Evolutionary conservation across 2,113 vertebrate species (phyloP), one percentile per base, ranked within the genome.

Genomic region (Cochlearius cochlearius): DNA sequence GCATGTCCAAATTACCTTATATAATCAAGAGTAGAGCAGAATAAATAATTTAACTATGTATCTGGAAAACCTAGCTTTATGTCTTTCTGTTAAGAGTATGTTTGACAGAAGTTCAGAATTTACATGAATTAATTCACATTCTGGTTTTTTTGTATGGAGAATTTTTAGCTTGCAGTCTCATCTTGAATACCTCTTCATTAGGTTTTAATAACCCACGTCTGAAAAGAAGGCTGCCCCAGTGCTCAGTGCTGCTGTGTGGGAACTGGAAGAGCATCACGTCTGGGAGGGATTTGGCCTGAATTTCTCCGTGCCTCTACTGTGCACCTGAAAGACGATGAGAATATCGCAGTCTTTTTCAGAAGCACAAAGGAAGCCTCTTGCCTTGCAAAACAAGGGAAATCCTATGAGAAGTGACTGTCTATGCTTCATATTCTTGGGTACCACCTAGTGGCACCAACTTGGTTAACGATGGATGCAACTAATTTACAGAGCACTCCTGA

Each of bases 381-480:
- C 49, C 22, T 73, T 64, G 49, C 36, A 68, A 52, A 91, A 56
- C 11, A 10, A 36, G 18, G 39, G 58, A 53, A 69, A 74, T 55
- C 5, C 11, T 71, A 13, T 16, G 68, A 21, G 67, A 71, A 94
- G 53, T 18, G 49, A 6, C 16, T 49, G 30, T 7, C 62, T 82
- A 38, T 21, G 92, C 95, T 88, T 93, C 85, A 36, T 32, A 97
- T 95, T 95, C 96, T 97, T 97, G 96, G 87, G 71, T 96, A 94
- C 96, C 93, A 94, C 96, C 96, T 97, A 96, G 93, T 96, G 96
- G 94, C 84, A 95, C 74, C 81, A 68, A 2, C 49, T 64, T 36
- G 55, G 77, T 90, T 90, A 82, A 82, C 9, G 34, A 77, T 11
- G 66, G 39, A 64, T 45, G 43, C 29, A 60, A 79, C 30, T 67